Base-by-base conservation (phyloP, 1,140 invertebrate genomes). In the Macrocentrus cingulum region DNA sequence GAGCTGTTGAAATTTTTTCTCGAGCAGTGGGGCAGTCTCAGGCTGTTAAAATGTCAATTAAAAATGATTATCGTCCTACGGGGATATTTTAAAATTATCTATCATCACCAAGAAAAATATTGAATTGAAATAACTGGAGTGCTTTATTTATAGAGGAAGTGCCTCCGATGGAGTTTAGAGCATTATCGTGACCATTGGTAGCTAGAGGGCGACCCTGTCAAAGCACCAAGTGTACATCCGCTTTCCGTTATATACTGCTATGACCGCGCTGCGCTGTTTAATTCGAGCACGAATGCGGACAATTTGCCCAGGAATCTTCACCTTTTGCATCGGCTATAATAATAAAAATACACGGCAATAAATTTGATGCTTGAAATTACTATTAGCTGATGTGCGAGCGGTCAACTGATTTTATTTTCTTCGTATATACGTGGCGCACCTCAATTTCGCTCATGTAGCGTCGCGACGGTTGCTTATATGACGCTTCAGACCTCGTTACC, bases 271-370 rank as follows among this genome's bases (percentile, higher is more conserved):
- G 29, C 15, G 22, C 42, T 32, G 19, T 48, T 9, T 44, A 45
- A 16, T 19, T 45, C n/a, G n/a, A n/a, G n/a, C n/a, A n/a, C n/a
- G n/a, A n/a, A n/a, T n/a, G n/a, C n/a, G n/a, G n/a, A n/a, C n/a
- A n/a, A n/a, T n/a, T n/a, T n/a, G n/a, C n/a, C n/a, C n/a, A n/a
- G n/a, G n/a, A n/a, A n/a, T n/a, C n/a, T n/a, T n/a, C n/a, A n/a
- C n/a, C n/a, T n/a, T n/a, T n/a, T n/a, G n/a, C n/a, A n/a, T n/a
- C n/a, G n/a, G n/a, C n/a, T n/a, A n/a, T n/a, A n/a, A 76, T 75
- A 73, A 76, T 75, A 75, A 75, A 75, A 70, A 73, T 7, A 69
- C 67, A 57, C 56, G 67, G 73, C 70, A 75, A 75, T 76, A 76
- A 76, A 77, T 65, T 66, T 62, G n/a, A n/a, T n/a, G n/a, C n/a